Base-by-base conservation (phyloP, 2,797 vertebrate genomes). In the Staurois parvus region DNA sequence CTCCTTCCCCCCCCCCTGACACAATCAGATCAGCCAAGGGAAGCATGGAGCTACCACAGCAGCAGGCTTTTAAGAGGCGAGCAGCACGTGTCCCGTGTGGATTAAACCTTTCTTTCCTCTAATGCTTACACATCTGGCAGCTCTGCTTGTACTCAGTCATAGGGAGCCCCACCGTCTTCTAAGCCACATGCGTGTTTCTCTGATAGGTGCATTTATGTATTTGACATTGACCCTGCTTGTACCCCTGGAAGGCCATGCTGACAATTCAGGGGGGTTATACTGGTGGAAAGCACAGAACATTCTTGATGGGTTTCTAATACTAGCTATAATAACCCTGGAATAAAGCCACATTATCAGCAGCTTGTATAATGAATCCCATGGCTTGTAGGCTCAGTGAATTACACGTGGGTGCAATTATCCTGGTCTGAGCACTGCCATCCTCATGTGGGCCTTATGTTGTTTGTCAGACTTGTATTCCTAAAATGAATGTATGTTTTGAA, bases 71-170 rank as follows among this genome's bases (percentile, higher is more conserved):
- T 77, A 88, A 81, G n/a, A 86, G 87, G 72, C 24, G 80, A n/a
- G 73, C 66, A 76, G 76, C 89, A 92, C 90, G 83, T 74, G 89
- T 77, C 83, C 10, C 4, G 84, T 75, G 78, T 2, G 83, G 88
- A 91, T 90, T 91, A 91, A 89, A 89, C 85, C 88, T 88, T 90
- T 90, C 92, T 92, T 92, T 88, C 83, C 76, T 84, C 90, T 91
- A 91, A 92, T 92, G 90, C 91, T 90, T 89, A 89, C 88, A 87
- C 89, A 91, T 91, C 90, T 92, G 92, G 89, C 87, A 70, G 89
- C 88, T 89, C 83, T 48, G 17, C 70, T 83, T n/a, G 37, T 81
- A 84, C 76, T 62, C 83, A 2, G 0, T 0, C 91, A 88, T 88
- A 89, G 76, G 89, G 26, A 84, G 52, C 87, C 81, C 85, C 74